Base-by-base conservation (phyloP, 2,113 vertebrate species). In the Spea bombifrons region DNA sequence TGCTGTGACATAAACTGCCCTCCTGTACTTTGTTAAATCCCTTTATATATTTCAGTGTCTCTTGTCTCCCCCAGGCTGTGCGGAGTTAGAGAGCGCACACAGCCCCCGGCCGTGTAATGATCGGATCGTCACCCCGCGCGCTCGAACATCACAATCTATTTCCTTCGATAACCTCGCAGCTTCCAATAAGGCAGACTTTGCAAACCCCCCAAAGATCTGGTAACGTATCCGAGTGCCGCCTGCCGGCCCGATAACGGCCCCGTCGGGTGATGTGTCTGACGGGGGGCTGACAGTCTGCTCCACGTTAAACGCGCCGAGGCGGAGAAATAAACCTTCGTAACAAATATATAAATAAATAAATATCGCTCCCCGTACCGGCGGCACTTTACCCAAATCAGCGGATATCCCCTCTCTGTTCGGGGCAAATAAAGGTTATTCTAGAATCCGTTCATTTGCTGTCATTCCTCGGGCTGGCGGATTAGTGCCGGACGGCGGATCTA, bases 201-300 rank as follows among this genome's bases (percentile, higher is more conserved):
- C 30, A 30, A 30, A 30, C 1, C 30, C 30, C 30, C 30, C 2
- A 30, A 30, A 30, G 30, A 30, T 30, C n/a, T n/a, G n/a, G n/a
- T n/a, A n/a, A n/a, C n/a, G n/a, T 77, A 84, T 83, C 81, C 76
- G 83, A 85, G 7, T 2, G 9, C 67, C 61, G 15, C 67, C 81
- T 80, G 82, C 75, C 85, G 85, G 75, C 5, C 70, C 45, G 61
- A 72, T 2, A 50, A 82, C 83, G 83, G 83, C 64, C 53, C 44
- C 78, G 64, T 1, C 6, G 65, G 75, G 64, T 9, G 0, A 0
- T 53, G 46, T 0, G 0, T 49, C 61, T 75, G 0, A 0, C 48
- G 66, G 67, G 77, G 30, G 73, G 67, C 52, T 0, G 1, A 0
- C 3, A n/a, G 45, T 30, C 67, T 69, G 61, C 3, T 30, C 68